These are phyloP conservation scores for Oplegnathus fasciatus DNA, from an alignment of 2,113 vertebrate species.

Conservation along the genomic window DNA sequence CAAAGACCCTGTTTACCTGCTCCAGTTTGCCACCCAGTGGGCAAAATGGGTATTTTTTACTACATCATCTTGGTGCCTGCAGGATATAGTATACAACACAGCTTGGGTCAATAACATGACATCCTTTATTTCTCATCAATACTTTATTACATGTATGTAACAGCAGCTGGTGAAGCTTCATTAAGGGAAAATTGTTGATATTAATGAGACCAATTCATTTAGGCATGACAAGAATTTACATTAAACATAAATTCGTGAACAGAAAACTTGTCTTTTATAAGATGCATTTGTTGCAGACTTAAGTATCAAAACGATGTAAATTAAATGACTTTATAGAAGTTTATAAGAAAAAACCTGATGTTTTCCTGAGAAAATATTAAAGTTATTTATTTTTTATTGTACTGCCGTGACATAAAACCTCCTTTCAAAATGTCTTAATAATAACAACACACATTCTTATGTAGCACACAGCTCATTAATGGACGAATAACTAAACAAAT, in stretches of 20 bases:
- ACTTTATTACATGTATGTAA: not conserved
- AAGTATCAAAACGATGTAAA: not conserved
- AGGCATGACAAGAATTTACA: no score
- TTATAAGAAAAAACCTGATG: no score
- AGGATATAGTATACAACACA: not conserved
- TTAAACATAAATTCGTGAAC: not conserved
- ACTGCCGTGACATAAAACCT: not conserved
- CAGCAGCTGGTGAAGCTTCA: not conserved
- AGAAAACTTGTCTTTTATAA: not conserved
- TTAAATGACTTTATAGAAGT: not conserved
- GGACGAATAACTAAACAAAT: not conserved
- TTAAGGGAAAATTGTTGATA: not conserved
- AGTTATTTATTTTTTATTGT: not conserved
- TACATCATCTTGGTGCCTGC: not conserved
- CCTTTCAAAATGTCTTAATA: not conserved
- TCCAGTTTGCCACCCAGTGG: slow-evolving; percentile 61
- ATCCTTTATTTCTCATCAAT: not conserved
- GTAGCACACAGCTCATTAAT: not conserved
- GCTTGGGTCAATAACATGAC: not conserved
- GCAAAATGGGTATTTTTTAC: not conserved
- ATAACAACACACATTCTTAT: not conserved
- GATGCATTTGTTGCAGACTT: not conserved
- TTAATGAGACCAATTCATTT: not conserved
- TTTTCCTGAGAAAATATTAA: not conserved
- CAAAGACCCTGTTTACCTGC: not conserved